Percentiles rank a stretch among this genome's conserved stretches.
phyloP scores from a whole-genome alignment of 2,797 vertebrate genomes.

The Cyprinella venusta region DNA sequence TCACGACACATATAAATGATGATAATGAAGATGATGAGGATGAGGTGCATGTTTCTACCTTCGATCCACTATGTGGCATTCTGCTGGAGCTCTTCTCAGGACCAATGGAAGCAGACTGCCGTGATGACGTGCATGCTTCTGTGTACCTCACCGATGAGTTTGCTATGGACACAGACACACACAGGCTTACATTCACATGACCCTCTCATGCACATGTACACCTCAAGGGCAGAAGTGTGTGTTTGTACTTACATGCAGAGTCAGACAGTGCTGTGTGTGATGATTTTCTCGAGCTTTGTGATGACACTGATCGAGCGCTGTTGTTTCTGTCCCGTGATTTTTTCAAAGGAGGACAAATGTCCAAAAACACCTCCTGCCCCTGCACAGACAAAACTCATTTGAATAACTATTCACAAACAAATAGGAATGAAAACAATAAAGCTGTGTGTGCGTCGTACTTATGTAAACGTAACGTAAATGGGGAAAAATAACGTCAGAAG shows the following conservation, averaged over 20 bases:
- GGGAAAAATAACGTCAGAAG: too few species aligned
- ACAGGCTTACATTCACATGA: neutral
- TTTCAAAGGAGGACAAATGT: constrained; percentile 74
- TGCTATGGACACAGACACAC: constrained; percentile 69
- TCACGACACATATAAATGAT: neutral
- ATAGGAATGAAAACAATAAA: neutral
- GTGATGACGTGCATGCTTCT: constrained; percentile 84
- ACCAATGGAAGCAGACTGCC: constrained; percentile 71
- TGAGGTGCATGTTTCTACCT: constrained; percentile 69
- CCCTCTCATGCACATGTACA: neutral
- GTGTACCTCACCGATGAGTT: constrained; percentile 82
- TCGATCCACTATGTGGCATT: constrained; percentile 73
- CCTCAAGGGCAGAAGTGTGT: neutral
- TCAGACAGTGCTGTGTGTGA: constrained; percentile 79
- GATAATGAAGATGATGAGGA: neutral
- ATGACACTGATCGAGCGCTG: constrained; percentile 78
- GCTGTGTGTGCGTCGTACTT: neutral
- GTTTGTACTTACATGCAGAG: constrained; percentile 79
- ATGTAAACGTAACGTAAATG: too few species aligned
- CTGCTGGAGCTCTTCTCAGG: constrained; percentile 80
- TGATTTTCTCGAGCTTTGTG: constrained; percentile 80
- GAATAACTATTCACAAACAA: neutral
- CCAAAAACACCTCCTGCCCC: constrained; percentile 82
- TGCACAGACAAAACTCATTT: constrained; percentile 60
- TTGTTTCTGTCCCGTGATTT: constrained; percentile 71